Evolutionary conservation across 2,113 vertebrate genomes (phyloP).

Genomic region (Edolisoma coerulescens): DNA sequence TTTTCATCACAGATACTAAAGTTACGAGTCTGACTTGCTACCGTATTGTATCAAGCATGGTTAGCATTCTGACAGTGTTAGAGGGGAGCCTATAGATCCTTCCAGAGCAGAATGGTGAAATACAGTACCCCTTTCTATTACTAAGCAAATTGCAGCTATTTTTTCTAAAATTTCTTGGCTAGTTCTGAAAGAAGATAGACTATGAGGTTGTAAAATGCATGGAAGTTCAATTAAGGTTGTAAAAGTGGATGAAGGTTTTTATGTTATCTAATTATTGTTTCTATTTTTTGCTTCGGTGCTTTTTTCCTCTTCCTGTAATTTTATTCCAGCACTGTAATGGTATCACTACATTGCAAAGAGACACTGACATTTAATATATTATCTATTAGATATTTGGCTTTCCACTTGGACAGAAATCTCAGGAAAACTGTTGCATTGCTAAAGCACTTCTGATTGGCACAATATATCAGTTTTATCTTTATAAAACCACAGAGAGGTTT

Average conservation of each 20-base stretch:
- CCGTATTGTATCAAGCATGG: background rate
- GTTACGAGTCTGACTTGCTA: background rate
- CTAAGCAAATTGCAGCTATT: background rate
- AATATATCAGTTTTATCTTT: background rate
- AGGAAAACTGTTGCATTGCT: background rate
- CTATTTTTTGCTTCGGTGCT: background rate
- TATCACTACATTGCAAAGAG: background rate
- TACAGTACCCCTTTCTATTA: background rate
- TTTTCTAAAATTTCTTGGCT: background rate
- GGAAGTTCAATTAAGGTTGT: background rate
- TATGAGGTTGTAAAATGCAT: background rate
- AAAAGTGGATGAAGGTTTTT: background rate
- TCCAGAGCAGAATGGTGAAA: background rate
- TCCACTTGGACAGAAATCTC: background rate
- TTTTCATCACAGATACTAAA: background rate
- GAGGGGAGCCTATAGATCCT: background rate
- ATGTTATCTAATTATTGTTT: background rate
- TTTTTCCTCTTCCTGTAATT: background rate
- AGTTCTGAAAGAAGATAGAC: background rate
- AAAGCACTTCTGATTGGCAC: background rate
- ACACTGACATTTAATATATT: background rate
- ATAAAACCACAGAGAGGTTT: background rate
- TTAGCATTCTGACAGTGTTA: background rate
- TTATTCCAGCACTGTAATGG: background rate
- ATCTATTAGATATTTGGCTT: background rate